Base-by-base conservation (phyloP, 2,888 invertebrate species). In the Exephanes ischioxanthus region DNA sequence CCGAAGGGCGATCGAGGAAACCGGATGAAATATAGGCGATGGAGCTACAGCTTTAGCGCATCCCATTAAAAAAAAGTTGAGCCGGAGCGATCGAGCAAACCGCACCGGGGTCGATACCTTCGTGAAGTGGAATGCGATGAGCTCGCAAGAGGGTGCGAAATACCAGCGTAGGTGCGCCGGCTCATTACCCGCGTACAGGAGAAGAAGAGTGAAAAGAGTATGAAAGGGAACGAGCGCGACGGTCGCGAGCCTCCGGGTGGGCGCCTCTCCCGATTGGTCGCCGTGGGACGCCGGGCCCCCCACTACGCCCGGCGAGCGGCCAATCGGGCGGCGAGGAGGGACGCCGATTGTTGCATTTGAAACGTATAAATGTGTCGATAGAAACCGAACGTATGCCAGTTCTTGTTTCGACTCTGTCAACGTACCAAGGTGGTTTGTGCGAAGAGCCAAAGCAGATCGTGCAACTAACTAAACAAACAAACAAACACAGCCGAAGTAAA, bases 351-450 rank as follows among this genome's bases (percentile, higher is more conserved):
- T 91, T 90, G 91, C 91, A 92, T 93, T 93, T 92, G 89, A 92
- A 93, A 93, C 91, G 93, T 94, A 94, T 94, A 94, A 94, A 94
- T 92, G 92, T 91, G 91, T 91, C 90, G 91, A 91, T 90, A 90
- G 89, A 90, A 87, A 90, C 88, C 89, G 90, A 85, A 85, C 87
- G 82, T 80, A 85, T 88, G 87, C 88, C 92, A 92, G 91, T 91
- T 90, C 89, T 88, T 87, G 85, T 88, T 89, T 88, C 84, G 86
- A 84, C 86, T 76, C 83, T 84, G 72, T 80, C 81, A 85, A 86
- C 78, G 80, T 83, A 77, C 53, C 85, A 77, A 81, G 80, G 26
- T 77, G 11, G 55, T 58, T 72, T 67, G 19, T 22, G 48, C 19
- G 19, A 45, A 73, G 45, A 61, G 7, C 6, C 16, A 7, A n/a